A percentile compares a stretch with the other conserved stretches of the same genome.
Conservation (phyloP, 2,888 invertebrate genomes). For the Cerastis rubricosa region DNA sequence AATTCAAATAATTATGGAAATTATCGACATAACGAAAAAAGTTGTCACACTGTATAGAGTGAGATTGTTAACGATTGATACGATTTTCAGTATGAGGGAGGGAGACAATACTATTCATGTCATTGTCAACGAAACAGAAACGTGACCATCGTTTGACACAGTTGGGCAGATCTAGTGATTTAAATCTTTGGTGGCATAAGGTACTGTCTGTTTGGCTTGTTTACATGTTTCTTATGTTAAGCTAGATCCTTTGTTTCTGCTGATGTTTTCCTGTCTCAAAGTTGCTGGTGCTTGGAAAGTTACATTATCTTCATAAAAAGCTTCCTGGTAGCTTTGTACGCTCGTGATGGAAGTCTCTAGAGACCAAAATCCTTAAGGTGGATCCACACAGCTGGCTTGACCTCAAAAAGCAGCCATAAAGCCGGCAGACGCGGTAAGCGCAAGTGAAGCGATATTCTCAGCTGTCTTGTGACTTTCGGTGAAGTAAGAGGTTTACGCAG, state of each 20-base stretch:
- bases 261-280: background rate
- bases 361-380: background rate
- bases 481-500: too few relatives aligned
- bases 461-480: too few relatives aligned
- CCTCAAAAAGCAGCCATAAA: too few relatives aligned
- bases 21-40: background rate
- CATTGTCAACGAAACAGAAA: background rate
- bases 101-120: background rate
- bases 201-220: slow-evolving; percentile 29
- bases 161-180: background rate
- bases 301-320: background rate
- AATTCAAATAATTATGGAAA: background rate
- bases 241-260: slow-evolving; percentile 11
- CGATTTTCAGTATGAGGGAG: background rate
- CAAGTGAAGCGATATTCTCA: too few relatives aligned
- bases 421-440: too few relatives aligned
- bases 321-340: background rate
- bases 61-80: background rate
- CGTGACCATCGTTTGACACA: background rate
- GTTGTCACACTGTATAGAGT: background rate
- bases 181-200: background rate
- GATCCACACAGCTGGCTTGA: too few relatives aligned
- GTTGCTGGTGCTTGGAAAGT: slow-evolving; percentile 16
- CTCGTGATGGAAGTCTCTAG: background rate
- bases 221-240: slow-evolving; percentile 13